phyloP scores from a whole-genome alignment of 2,113 vertebrate genomes.

The Prionailurus bengalensis region DNA sequence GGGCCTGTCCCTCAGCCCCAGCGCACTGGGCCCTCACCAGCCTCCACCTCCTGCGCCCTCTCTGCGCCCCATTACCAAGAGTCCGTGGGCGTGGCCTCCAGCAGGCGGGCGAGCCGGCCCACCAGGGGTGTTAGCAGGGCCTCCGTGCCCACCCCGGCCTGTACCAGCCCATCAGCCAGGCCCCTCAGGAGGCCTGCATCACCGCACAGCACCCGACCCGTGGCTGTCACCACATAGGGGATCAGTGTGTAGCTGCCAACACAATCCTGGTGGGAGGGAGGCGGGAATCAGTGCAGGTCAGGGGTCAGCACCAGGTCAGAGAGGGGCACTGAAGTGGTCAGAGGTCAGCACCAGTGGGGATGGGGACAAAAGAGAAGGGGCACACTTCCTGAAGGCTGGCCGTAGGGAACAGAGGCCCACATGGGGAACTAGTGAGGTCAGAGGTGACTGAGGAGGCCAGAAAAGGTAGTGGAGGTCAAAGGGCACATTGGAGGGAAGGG shows the following conservation, averaged over 20 bases:
- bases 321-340: background rate
- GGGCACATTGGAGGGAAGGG: background rate
- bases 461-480: background rate
- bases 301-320: background rate
- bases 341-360: background rate
- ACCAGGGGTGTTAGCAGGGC: conserved; percentile 91
- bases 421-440: background rate
- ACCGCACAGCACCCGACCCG: conserved; percentile 93
- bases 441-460: background rate
- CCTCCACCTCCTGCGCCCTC: background rate
- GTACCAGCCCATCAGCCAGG: conserved; percentile 89
- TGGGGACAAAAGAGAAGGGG: background rate
- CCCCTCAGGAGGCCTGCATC: conserved; percentile 87
- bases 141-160: conserved; percentile 90
- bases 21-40: background rate
- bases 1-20: background rate
- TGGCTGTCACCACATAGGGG: conserved; percentile 91
- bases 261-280: conserved; percentile 88
- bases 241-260: conserved; percentile 93
- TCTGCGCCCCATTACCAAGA: conserved; percentile 88
- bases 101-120: conserved; percentile 87
- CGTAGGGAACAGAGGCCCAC: background rate
- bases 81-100: conserved; percentile 91
- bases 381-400: background rate
- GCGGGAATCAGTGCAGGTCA: conserved; percentile 5